phyloP scores from a whole-genome alignment of 2,113 vertebrate genomes.

The Nasalis larvatus region DNA sequence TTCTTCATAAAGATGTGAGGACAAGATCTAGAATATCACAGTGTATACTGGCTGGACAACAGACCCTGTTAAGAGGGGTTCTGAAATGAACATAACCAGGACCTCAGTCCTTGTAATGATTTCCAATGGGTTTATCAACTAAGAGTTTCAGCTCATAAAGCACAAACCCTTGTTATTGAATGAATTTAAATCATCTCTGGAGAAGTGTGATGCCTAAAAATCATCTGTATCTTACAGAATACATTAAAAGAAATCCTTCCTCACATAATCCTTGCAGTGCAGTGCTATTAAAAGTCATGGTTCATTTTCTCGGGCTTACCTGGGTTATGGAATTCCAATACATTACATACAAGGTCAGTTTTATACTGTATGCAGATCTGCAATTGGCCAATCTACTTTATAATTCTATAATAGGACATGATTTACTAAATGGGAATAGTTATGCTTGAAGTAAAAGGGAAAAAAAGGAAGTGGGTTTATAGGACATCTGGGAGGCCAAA shows the following conservation, averaged over 20 bases:
- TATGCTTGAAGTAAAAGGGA: conserved; percentile 41
- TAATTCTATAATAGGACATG: conserved; percentile 48
- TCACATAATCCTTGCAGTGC: neutral
- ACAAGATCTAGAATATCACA: neutral
- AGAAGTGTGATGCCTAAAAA: conserved; percentile 16
- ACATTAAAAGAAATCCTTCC: conserved; percentile 8
- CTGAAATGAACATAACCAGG: conserved; percentile 14
- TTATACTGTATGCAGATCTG: neutral
- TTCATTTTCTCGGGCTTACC: conserved; percentile 34
- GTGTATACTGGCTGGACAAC: neutral
- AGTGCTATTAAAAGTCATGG: conserved; percentile 21
- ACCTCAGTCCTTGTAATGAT: neutral
- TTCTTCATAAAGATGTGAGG: neutral
- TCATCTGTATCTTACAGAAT: neutral
- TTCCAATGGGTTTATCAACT: conserved; percentile 55
- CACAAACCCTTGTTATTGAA: conserved; percentile 40
- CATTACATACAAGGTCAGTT: conserved; percentile 42
- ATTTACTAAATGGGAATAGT: conserved; percentile 53
- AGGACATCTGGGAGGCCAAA: conserved; percentile 16
- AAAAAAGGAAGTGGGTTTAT: conserved; percentile 6
- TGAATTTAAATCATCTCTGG: conserved; percentile 50
- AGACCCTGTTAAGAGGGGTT: neutral
- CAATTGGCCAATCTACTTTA: conserved; percentile 30
- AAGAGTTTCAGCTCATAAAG: conserved; percentile 67
- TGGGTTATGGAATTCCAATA: neutral